These are phyloP conservation scores for Atractosteus spatula DNA, from an alignment of 2,113 vertebrate genomes.

Conservation along the genomic window DNA sequence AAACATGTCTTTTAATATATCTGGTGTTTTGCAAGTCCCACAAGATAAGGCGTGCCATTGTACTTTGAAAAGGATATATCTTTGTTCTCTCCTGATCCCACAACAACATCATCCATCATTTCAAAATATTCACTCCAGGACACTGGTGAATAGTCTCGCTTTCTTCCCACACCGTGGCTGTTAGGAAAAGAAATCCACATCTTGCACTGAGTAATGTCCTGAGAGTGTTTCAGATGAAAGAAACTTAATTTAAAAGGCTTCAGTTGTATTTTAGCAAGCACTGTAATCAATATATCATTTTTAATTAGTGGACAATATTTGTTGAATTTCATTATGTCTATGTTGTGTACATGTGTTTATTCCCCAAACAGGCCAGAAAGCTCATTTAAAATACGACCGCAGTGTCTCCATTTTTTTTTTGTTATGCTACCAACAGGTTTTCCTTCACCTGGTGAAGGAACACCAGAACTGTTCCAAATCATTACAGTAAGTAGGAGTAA, in stretches of 20 bases:
- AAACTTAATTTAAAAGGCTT: background rate
- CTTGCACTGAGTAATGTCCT: background rate
- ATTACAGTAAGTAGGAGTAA: no score
- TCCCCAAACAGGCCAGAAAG: no score
- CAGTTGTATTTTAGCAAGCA: background rate
- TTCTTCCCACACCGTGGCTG: conserved; percentile 34
- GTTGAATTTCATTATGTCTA: background rate
- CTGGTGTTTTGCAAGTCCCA: no score
- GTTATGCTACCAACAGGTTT: no score
- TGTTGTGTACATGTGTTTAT: no score
- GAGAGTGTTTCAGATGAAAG: background rate
- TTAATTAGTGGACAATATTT: background rate
- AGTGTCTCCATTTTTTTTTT: no score
- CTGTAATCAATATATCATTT: background rate
- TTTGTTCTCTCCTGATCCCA: conserved; percentile 43
- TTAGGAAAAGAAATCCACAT: background rate
- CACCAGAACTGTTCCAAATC: no score
- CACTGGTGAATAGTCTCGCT: conserved; percentile 54
- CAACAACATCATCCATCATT: conserved; percentile 54
- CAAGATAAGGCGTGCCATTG: no score
- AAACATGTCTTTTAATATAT: no score
- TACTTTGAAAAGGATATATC: conserved; percentile 39
- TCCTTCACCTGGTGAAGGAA: no score
- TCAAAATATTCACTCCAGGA: conserved; percentile 61
- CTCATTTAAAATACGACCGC: no score